phyloP scores from a whole-genome alignment of 2,888 invertebrate genomes.

The Eilema griseolum region DNA sequence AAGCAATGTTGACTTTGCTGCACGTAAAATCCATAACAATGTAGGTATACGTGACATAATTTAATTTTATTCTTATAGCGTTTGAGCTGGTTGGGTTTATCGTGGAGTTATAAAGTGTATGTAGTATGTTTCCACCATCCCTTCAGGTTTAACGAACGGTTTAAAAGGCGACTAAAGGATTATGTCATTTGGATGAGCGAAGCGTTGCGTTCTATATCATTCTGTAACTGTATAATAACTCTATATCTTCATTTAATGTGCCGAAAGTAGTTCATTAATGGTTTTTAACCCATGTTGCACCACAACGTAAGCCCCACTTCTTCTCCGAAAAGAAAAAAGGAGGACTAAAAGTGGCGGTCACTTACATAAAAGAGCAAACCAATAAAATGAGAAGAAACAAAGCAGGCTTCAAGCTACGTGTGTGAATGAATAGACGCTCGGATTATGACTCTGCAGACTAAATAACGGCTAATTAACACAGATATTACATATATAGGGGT shows the following conservation, averaged over 20 bases:
- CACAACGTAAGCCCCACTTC: too few relatives aligned
- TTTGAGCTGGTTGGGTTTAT: conserved; percentile 25
- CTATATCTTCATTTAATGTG: neutral
- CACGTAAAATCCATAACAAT: conserved; percentile 31
- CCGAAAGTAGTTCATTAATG: too few relatives aligned
- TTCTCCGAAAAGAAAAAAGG: too few relatives aligned
- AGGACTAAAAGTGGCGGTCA: too few relatives aligned
- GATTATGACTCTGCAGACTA: too few relatives aligned
- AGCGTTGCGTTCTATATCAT: neutral
- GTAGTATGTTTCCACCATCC: conserved; percentile 16
- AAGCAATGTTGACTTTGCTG: conserved; percentile 20
- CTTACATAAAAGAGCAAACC: too few relatives aligned
- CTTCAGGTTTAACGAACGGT: conserved; percentile 13
- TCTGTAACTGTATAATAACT: neutral
- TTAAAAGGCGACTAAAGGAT: conserved; percentile 21
- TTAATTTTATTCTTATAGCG: conserved; percentile 29
- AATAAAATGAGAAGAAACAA: too few relatives aligned
- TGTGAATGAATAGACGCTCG: too few relatives aligned
- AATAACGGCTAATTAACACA: too few relatives aligned
- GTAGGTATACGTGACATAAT: conserved; percentile 28
- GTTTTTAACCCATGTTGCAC: too few relatives aligned
- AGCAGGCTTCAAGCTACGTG: too few relatives aligned
- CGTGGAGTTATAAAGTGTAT: conserved; percentile 21
- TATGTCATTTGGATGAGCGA: conserved; percentile 20
- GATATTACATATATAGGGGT: too few relatives aligned